Base-by-base conservation (phyloP, 2,888 invertebrate species). In the Halictus ligatus region DNA sequence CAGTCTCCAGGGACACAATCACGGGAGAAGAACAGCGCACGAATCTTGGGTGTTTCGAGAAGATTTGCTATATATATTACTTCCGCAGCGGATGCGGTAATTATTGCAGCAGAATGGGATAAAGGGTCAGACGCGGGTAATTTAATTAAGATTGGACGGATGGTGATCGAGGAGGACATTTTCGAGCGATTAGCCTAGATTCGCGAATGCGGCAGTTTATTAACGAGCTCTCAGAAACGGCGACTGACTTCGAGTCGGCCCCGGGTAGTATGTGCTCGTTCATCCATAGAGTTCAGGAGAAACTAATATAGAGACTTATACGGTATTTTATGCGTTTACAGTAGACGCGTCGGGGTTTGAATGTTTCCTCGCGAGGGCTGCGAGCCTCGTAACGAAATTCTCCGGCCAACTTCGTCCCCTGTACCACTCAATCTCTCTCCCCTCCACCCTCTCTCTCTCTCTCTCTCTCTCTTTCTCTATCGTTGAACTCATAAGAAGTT, bases 301-400 rank as follows among this genome's bases (percentile, higher is more conserved):
- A 91, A 90, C 83, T 87, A 90, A 91, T 82, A 81, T 84, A 85
- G 84, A 80, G 88, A 87, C 86, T 91, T 90, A 89, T 87, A 75
- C 78, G 80, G 60, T 89, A 90, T 83, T 90, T 88, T 84, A 85
- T 77, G 84, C 87, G 74, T 82, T 91, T 89, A 87, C 64, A 78
- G 85, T 76, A 88, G 85, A 77, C 85, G 82, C 79, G 76, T 78
- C 75, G 54, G 75, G 75, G 35, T 72, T 81, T 88, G 88, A 64
- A 89, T 91, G 84, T 91, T 91, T 88, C 84, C 71, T 73, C 83
- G 92, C 92, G 90, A 91, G 92, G 91, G 94, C 94, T 94, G 95
- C 84, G 89, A 91, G 89, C 89, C 93, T 94, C 94, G 92, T 95
- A 94, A 94, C 92, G 92, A 92, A 94, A 94, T 94, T 93, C 89